phyloP scores from a whole-genome alignment of 2,888 invertebrate genomes.

The Silvanus unidentatus region DNA sequence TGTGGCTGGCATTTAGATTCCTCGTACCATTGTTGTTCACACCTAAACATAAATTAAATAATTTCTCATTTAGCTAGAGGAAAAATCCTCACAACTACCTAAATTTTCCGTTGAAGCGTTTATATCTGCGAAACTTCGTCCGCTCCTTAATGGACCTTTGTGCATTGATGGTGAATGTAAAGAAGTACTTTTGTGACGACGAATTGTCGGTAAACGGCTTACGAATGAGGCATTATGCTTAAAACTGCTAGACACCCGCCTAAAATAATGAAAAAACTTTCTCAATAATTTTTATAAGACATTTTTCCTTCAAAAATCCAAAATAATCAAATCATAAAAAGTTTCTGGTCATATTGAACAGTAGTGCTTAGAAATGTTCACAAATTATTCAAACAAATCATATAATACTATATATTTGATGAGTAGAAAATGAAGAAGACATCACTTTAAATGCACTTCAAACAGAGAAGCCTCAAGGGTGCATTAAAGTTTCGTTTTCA shows the following conservation, averaged over 20 bases:
- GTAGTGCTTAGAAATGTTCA: too few species aligned
- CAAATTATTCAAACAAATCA: too few species aligned
- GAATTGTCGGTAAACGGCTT: constrained; percentile 81
- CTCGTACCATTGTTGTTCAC: constrained; percentile 47
- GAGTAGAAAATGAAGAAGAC: too few species aligned
- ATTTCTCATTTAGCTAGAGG: constrained; percentile 3
- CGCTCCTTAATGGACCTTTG: constrained; percentile 40
- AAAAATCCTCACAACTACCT: constrained; percentile 47
- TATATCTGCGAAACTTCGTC: constrained; percentile 62
- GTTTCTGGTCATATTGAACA: too few species aligned
- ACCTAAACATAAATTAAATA: constrained; percentile 11
- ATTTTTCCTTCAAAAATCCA: too few species aligned
- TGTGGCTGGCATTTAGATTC: constrained; percentile 65
- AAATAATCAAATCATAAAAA: too few species aligned
- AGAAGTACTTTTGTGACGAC: constrained; percentile 73
- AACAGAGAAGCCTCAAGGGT: too few species aligned
- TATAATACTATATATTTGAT: too few species aligned
- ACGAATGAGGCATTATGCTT: constrained; percentile 92
- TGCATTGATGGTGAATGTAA: constrained; percentile 69
- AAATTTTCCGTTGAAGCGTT: constrained; percentile 71
- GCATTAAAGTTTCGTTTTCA: too few species aligned
- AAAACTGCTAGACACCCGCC: constrained; percentile 75
- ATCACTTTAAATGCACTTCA: too few species aligned
- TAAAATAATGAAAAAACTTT: constrained; percentile 37
- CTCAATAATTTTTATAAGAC: neutral